These are phyloP conservation scores for Pyrocephalus nanus DNA, from an alignment of 2,797 vertebrate genomes.

Conservation along the genomic window DNA sequence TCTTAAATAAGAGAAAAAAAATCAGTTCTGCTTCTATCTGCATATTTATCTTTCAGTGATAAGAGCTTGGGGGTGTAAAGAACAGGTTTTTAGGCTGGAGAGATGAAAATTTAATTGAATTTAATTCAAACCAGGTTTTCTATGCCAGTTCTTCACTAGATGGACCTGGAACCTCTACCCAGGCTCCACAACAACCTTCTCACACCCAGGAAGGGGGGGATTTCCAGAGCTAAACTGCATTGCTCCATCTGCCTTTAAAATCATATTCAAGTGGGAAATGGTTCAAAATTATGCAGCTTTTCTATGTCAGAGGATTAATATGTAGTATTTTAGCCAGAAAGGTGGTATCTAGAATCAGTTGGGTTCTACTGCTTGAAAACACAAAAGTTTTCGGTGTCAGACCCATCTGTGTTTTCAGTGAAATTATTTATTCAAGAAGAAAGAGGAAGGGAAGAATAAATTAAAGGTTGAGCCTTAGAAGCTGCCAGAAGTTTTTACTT, in stretches of 20 bases:
- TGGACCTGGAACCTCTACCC: background rate
- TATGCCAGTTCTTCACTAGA: background rate
- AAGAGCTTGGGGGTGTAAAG: background rate
- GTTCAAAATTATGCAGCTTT: background rate
- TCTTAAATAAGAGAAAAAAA: background rate
- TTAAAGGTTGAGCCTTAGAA: background rate
- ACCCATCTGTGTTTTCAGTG: background rate
- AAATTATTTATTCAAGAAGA: background rate
- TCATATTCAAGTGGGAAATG: background rate
- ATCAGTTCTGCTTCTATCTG: rapidly evolving
- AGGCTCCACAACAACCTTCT: background rate
- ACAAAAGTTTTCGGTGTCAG: background rate
- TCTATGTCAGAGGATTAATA: background rate
- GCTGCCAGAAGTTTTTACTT: background rate
- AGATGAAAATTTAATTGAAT: background rate
- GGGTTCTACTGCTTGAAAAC: background rate
- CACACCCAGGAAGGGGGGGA: background rate
- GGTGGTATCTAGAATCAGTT: background rate
- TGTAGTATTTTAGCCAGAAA: background rate
- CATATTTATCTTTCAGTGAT: background rate
- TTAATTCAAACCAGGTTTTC: background rate
- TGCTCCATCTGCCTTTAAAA: background rate
- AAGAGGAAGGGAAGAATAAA: background rate
- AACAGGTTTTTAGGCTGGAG: background rate
- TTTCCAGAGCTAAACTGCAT: background rate